Evolutionary conservation across 1,140 invertebrate genomes (phyloP).

Genomic region (Berghia stephanieae): DNA sequence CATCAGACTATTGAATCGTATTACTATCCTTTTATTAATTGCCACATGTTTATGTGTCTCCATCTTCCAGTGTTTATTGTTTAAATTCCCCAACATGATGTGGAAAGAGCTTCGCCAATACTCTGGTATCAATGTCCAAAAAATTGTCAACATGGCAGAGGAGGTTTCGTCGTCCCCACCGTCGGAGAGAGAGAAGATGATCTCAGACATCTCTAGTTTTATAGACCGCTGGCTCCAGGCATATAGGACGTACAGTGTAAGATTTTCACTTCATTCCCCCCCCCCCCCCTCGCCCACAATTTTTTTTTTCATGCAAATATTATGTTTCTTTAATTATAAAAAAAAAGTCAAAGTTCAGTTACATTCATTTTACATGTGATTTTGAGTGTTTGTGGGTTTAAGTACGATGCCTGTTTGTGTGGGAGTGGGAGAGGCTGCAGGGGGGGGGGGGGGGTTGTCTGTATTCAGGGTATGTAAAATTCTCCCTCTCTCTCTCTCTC

Average conservation of each 20-base stretch:
- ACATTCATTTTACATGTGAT: no score
- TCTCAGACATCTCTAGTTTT: slow-evolving; percentile 48
- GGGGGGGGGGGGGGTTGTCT: no score
- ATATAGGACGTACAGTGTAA: slow-evolving; percentile 49
- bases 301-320: not conserved
- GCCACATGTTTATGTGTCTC: no score
- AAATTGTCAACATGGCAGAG: slow-evolving; percentile 42
- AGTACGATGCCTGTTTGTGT: no score
- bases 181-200: slow-evolving; percentile 45
- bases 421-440: no score
- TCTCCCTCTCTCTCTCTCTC: not conserved
- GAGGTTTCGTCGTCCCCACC: slow-evolving; percentile 33
- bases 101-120: slow-evolving; percentile 60
- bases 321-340: not conserved
- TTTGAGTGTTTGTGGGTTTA: no score
- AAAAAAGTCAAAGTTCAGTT: no score
- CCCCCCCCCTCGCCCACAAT: not conserved
- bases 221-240: slow-evolving; percentile 46
- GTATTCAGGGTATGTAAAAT: no score
- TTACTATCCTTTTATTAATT: no score
- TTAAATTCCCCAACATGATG: slow-evolving; percentile 64
- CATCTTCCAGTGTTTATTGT: slow-evolving; percentile 50
- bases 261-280: not conserved
- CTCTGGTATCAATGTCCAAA: slow-evolving; percentile 49
- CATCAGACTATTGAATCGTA: no score